These are phyloP conservation scores for Ceyx margarethae DNA, from an alignment of 2,113 vertebrate genomes.

Conservation along the genomic window DNA sequence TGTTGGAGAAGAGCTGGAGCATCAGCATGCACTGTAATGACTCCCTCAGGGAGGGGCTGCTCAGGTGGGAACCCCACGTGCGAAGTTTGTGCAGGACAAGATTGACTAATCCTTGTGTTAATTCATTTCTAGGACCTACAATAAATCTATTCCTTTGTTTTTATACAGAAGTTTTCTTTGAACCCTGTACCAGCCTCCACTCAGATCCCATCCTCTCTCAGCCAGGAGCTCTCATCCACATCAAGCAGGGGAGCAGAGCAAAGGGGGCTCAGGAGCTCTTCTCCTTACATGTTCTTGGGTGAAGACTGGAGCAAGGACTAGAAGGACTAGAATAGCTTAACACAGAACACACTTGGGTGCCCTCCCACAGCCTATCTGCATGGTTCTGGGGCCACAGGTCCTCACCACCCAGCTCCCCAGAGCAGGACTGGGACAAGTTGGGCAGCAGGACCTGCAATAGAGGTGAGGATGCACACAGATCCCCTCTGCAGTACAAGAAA, in stretches of 20 bases:
- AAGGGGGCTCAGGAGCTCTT: background rate
- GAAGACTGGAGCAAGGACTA: background rate
- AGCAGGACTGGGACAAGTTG: background rate
- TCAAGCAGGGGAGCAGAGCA: background rate
- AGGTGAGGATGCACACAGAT: rapidly evolving
- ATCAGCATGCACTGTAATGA: background rate
- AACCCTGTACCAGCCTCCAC: background rate
- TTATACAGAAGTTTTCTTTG: background rate
- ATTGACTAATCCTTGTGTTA: background rate
- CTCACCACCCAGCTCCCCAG: background rate
- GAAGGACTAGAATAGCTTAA: background rate
- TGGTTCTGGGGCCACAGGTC: background rate
- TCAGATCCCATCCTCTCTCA: background rate
- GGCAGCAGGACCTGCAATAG: background rate
- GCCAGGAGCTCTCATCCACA: background rate
- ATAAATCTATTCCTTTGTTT: background rate
- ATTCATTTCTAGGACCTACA: background rate
- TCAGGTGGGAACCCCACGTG: rapidly evolving
- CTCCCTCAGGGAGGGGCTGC: background rate
- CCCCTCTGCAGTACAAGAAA: rapidly evolving
- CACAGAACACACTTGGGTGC: rapidly evolving
- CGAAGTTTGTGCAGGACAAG: background rate
- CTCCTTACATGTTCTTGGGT: background rate
- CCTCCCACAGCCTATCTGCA: background rate
- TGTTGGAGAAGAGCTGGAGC: background rate